Conservation (phyloP, 35 echinoderm and acorn worm species). For the Hemicentrotus pulcherrimus region DNA sequence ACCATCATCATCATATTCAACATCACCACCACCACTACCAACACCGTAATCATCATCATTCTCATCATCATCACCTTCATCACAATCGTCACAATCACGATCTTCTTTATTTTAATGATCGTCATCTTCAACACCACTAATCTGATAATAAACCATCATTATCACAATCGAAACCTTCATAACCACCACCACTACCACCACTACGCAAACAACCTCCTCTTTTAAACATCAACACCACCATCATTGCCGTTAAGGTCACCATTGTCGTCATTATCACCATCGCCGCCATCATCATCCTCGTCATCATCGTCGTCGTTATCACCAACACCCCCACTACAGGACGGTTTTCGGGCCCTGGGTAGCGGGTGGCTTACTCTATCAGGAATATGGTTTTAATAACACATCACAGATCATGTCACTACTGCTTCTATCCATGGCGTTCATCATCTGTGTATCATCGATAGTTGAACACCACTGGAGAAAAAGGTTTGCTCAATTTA, state of each 20-base stretch:
- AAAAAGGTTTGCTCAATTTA: background rate
- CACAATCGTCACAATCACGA: too few relatives aligned
- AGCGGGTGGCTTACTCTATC: conserved; percentile 19
- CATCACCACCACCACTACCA: too few relatives aligned
- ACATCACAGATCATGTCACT: background rate
- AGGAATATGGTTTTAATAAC: background rate
- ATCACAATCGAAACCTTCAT: background rate
- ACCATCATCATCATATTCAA: too few relatives aligned
- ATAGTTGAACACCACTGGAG: background rate
- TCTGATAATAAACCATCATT: background rate
- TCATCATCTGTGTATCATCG: background rate
- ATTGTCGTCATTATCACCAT: background rate
- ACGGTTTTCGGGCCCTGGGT: conserved; percentile 3
- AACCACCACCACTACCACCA: background rate
- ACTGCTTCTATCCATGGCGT: background rate
- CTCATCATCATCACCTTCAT: too few relatives aligned
- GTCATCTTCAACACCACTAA: too few relatives aligned
- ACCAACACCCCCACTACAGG: background rate
- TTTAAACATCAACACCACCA: background rate
- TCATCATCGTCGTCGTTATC: background rate
- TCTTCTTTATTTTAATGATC: too few relatives aligned
- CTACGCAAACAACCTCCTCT: background rate
- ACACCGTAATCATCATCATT: too few relatives aligned
- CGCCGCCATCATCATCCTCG: background rate
- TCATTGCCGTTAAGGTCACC: background rate